These are phyloP conservation scores for Macaca mulatta DNA, from an alignment of 2,113 vertebrate genomes.

Conservation along the genomic window DNA sequence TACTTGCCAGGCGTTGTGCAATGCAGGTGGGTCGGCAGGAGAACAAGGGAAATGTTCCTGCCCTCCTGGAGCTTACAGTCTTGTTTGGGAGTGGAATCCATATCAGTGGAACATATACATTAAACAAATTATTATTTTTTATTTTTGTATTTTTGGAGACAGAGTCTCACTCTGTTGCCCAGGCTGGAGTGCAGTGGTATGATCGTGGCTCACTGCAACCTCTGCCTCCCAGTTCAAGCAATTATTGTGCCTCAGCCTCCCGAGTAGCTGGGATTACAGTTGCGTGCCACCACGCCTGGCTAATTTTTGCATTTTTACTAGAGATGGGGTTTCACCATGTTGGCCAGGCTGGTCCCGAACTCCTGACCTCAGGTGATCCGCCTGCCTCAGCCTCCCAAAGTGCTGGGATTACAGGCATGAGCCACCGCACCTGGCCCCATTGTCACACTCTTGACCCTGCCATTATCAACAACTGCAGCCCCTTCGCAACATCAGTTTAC, in stretches of 20 bases:
- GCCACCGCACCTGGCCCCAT: not conserved
- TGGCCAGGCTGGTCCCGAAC: too few relatives aligned
- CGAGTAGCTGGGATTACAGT: not conserved
- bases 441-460: not conserved
- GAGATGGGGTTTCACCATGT: too few relatives aligned
- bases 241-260: not conserved
- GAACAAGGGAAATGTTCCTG: fast-evolving
- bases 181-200: not conserved
- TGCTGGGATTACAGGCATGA: too few relatives aligned
- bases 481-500: not conserved
- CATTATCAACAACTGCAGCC: not conserved
- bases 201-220: not conserved
- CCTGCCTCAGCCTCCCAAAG: too few relatives aligned
- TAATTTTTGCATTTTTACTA: too few relatives aligned
- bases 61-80: not conserved
- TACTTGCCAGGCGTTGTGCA: not conserved
- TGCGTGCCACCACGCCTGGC: not conserved
- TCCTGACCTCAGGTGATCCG: too few relatives aligned
- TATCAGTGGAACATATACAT: not conserved
- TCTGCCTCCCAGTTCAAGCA: not conserved
- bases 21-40: not conserved
- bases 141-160: not conserved
- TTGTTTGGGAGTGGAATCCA: not conserved
- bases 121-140: not conserved
- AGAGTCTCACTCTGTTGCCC: not conserved